These are phyloP conservation scores for Amphilophus citrinellus DNA, from an alignment of 2,113 vertebrate genomes.

Conservation along the genomic window DNA sequence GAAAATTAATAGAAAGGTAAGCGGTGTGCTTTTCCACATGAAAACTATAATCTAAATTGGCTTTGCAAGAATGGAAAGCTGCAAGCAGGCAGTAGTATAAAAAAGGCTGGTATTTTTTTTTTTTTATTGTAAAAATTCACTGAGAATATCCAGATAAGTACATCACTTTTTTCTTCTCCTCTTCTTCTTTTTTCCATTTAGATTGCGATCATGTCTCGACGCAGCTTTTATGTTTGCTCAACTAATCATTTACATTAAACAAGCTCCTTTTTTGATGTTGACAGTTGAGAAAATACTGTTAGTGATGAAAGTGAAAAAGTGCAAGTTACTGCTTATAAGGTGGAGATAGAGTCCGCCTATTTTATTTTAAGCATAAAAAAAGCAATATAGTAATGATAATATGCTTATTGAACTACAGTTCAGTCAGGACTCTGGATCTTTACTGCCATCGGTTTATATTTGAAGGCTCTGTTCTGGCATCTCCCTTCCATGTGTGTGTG, in stretches of 20 bases:
- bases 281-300: constrained; percentile 14
- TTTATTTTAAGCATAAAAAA: neutral
- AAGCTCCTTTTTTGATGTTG: constrained; percentile 17
- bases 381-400: neutral
- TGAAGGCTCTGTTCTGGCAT: neutral
- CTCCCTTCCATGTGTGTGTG: neutral
- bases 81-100: neutral
- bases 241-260: constrained; percentile 29
- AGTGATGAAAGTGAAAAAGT: neutral
- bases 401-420: neutral
- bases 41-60: constrained; percentile 9
- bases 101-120: neutral
- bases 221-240: neutral
- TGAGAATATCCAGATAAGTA: neutral
- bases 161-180: neutral
- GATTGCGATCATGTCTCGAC: neutral
- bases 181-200: neutral
- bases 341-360: neutral
- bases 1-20: constrained; percentile 25
- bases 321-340: constrained; percentile 1
- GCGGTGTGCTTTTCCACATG: neutral
- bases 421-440: neutral
- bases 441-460: neutral
- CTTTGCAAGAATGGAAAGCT: neutral
- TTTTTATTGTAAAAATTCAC: neutral